Percentiles rank a stretch among this genome's conserved stretches.
Conservation (phyloP, 2,113 vertebrate species). For the Sitta europaea region DNA sequence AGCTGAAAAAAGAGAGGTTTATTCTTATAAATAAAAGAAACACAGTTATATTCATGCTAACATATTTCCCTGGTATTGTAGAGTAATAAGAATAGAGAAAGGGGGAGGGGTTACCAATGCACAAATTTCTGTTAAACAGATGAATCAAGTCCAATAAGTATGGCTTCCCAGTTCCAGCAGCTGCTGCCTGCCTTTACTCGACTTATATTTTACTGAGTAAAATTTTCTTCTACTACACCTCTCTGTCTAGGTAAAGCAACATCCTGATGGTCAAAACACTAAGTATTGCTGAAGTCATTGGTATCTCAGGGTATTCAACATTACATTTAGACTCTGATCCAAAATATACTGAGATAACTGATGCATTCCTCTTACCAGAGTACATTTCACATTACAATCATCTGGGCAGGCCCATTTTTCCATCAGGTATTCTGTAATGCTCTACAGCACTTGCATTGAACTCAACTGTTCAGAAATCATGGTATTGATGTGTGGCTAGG, state of each 20-base stretch:
- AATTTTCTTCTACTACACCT: neutral
- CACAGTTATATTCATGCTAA: neutral
- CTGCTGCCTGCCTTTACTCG: neutral
- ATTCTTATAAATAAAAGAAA: neutral
- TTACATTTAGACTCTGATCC: neutral
- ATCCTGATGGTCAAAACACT: neutral
- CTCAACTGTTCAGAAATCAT: neutral
- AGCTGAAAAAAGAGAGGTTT: neutral
- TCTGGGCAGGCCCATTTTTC: neutral
- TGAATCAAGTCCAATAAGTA: neutral
- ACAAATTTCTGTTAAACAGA: neutral
- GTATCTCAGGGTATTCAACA: neutral
- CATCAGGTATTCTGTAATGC: neutral
- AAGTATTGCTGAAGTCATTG: neutral
- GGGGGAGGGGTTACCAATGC: neutral
- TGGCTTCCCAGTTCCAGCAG: neutral
- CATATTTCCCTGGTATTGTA: neutral
- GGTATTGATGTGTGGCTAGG: neutral
- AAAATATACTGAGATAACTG: neutral
- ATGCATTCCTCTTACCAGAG: neutral
- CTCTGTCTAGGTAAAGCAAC: neutral
- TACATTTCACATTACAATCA: neutral
- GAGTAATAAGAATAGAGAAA: neutral
- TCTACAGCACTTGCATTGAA: neutral
- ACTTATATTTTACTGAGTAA: neutral